Evolutionary conservation across 2,888 invertebrate genomes (phyloP).

Genomic region (Microplitis manilae): DNA sequence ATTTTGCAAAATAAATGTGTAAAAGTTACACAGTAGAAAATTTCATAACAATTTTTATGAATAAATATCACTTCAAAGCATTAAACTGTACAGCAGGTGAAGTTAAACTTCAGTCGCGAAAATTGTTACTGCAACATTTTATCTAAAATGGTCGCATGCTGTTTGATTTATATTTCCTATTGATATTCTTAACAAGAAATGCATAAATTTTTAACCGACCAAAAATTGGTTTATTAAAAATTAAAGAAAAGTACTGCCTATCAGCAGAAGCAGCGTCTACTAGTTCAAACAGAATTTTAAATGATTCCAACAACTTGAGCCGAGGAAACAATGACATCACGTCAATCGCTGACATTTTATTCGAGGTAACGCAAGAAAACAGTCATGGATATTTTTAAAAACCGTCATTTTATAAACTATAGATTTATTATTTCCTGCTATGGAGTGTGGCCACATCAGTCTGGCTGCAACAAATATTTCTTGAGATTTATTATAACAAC

Average conservation of each 20-base stretch:
- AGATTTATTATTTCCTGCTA: conserved; percentile 42
- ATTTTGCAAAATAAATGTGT: no score
- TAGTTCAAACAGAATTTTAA: background rate
- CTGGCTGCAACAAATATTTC: background rate
- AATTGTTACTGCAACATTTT: background rate
- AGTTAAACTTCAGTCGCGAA: background rate
- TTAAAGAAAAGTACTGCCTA: background rate
- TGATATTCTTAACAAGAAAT: background rate
- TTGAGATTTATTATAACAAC: background rate
- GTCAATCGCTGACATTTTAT: background rate
- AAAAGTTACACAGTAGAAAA: no score
- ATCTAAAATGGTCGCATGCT: background rate
- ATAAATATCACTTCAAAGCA: no score
- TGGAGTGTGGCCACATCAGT: conserved; percentile 44
- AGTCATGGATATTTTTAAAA: conserved; percentile 43
- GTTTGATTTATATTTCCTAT: background rate
- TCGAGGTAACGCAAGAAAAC: background rate
- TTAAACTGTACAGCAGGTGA: no score
- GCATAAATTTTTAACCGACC: background rate
- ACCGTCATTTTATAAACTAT: conserved; percentile 41
- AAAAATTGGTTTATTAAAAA: background rate
- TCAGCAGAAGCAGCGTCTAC: no score
- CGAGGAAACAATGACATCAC: background rate
- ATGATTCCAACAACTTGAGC: background rate
- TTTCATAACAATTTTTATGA: no score